Evolutionary conservation across 2,888 invertebrate species (phyloP).

Genomic region (Drosophila dives): DNA sequence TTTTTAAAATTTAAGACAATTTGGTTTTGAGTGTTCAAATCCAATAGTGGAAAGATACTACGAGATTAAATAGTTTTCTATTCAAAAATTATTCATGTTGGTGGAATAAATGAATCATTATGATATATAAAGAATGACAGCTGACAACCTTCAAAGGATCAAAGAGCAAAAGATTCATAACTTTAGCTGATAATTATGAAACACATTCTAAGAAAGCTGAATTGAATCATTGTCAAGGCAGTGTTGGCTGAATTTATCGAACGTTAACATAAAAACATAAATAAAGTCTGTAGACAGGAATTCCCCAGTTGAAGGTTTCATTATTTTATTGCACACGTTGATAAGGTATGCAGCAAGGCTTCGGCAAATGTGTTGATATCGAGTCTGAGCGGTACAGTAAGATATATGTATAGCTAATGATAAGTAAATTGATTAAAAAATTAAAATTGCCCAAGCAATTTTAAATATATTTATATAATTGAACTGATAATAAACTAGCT

Average conservation of each 20-base stretch:
- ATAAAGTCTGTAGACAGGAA: too few relatives aligned
- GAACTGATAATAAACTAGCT: background rate
- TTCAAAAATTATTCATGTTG: background rate
- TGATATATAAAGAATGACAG: background rate
- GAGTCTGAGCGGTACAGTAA: background rate
- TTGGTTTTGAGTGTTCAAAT: background rate
- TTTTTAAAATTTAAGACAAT: background rate
- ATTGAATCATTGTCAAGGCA: background rate
- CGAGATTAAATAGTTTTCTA: background rate
- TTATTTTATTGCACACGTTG: background rate
- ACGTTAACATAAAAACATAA: background rate
- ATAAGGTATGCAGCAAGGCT: background rate
- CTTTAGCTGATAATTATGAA: background rate
- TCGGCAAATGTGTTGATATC: background rate
- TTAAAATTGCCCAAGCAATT: background rate
- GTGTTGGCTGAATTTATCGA: background rate
- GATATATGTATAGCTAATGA: background rate
- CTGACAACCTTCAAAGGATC: background rate
- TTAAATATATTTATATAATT: background rate
- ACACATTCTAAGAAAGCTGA: background rate
- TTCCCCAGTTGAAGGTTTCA: background rate
- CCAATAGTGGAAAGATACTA: background rate
- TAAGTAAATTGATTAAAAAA: conserved; percentile 1
- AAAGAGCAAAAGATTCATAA: background rate
- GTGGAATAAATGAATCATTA: background rate